Conservation (phyloP, 2,797 vertebrate genomes). For the Acrossocheilus wenchowensis region DNA sequence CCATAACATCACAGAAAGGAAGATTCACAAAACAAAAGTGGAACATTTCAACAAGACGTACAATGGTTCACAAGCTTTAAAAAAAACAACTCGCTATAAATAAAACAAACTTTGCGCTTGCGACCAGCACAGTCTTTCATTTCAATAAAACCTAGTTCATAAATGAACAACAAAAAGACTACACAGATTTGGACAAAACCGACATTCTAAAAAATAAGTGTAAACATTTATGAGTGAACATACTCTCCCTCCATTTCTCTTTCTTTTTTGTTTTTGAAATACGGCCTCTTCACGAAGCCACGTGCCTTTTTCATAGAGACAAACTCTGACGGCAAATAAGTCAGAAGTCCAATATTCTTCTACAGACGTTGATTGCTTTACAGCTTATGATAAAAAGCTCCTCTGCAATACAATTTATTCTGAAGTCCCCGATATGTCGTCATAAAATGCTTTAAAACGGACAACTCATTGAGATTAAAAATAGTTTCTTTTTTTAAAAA, state of each 20-base stretch:
- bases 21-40: conserved; percentile 81
- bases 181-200: conserved; percentile 79
- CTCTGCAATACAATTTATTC: conserved; percentile 73
- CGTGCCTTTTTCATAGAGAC: conserved; percentile 78
- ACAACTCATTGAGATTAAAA: conserved; percentile 73
- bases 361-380: conserved; percentile 80
- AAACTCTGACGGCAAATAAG: conserved; percentile 80
- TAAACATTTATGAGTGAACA: conserved; percentile 84
- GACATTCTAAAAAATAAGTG: conserved; percentile 83
- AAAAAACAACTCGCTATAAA: conserved; percentile 90
- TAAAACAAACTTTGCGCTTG: conserved; percentile 84
- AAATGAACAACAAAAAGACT: conserved; percentile 67
- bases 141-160: conserved; percentile 75
- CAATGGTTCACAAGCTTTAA: conserved; percentile 83
- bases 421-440: conserved; percentile 70
- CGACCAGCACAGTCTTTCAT: conserved; percentile 87
- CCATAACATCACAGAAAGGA: conserved; percentile 85
- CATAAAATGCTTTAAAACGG: conserved; percentile 72
- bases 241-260: conserved; percentile 71
- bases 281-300: conserved; percentile 80
- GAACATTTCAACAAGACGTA: conserved; percentile 79
- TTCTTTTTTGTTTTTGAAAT: conserved; percentile 74
- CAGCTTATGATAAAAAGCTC: conserved; percentile 75
- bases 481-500: conserved; percentile 62
- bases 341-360: conserved; percentile 84